These are phyloP conservation scores for Nezara viridula DNA, from an alignment of 2,888 invertebrate genomes.

Conservation along the genomic window DNA sequence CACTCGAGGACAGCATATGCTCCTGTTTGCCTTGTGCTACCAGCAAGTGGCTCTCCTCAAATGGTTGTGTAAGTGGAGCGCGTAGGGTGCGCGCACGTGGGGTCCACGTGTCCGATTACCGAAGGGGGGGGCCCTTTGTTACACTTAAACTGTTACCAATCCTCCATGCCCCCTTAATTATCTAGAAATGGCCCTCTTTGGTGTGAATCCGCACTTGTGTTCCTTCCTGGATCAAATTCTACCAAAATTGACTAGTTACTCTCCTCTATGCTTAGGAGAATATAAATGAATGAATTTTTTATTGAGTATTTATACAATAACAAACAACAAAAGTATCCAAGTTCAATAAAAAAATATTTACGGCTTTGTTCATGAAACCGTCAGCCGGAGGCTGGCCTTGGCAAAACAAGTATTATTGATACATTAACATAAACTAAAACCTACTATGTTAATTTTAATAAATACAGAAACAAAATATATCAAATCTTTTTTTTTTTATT, in stretches of 20 bases:
- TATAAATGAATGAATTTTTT: no score
- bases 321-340: no score
- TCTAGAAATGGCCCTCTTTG: not conserved
- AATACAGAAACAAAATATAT: no score
- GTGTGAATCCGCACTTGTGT: not conserved
- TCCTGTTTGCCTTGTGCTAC: not conserved
- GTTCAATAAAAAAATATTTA: no score
- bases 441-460: no score
- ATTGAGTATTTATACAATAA: no score
- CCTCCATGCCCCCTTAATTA: not conserved
- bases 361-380: no score
- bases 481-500: no score
- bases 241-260: not conserved
- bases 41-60: conserved; percentile 6
- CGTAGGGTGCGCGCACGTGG: not conserved
- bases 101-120: not conserved
- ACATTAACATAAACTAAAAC: no score
- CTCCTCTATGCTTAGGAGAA: no score
- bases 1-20: conserved; percentile 1
- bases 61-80: not conserved
- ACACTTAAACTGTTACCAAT: not conserved
- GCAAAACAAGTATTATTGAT: no score
- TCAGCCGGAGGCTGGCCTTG: no score
- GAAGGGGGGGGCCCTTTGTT: not conserved
- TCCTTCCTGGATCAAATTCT: not conserved